phyloP scores from a whole-genome alignment of 2,797 vertebrate genomes.

The Enteromius viviparus region DNA sequence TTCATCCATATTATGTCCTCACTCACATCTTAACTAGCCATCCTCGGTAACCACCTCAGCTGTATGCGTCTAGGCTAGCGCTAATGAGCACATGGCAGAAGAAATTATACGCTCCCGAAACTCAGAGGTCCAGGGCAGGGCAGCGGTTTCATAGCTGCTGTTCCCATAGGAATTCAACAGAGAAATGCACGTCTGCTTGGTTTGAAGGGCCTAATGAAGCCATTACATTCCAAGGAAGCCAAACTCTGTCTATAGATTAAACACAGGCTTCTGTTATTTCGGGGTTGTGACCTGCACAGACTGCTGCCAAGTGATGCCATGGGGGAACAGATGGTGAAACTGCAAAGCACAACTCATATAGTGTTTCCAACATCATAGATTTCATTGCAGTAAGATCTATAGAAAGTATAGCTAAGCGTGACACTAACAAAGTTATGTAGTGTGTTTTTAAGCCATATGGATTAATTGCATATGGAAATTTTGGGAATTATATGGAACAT shows the following conservation, averaged over 20 bases:
- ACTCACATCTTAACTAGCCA: not conserved
- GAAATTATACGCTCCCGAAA: not conserved
- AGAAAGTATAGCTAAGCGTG: not conserved
- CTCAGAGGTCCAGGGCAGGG: not conserved
- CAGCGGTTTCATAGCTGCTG: not conserved
- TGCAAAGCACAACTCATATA: not conserved
- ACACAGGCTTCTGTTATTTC: constrained; percentile 24
- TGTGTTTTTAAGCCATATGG: not conserved
- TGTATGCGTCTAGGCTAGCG: not conserved
- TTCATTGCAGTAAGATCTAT: not conserved
- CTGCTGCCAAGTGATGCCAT: constrained; percentile 19
- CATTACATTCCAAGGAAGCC: constrained; percentile 33
- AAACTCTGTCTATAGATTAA: constrained; percentile 26
- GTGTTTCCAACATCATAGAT: not conserved
- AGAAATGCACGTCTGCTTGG: constrained; percentile 7
- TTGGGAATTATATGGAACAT: no score
- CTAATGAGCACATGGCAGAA: constrained; percentile 29
- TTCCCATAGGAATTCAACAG: constrained; percentile 9
- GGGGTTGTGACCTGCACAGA: constrained; percentile 23
- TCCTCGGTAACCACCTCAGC: not conserved
- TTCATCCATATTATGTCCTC: not conserved
- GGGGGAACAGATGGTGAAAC: not conserved
- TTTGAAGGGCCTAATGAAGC: constrained; percentile 45
- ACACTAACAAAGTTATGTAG: not conserved
- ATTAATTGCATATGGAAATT: not conserved